A percentile compares a stretch with the other conserved stretches of the same genome.
Evolutionary conservation across 2,113 vertebrate genomes (phyloP).

Genomic region (Microcebus ravelobensis): DNA sequence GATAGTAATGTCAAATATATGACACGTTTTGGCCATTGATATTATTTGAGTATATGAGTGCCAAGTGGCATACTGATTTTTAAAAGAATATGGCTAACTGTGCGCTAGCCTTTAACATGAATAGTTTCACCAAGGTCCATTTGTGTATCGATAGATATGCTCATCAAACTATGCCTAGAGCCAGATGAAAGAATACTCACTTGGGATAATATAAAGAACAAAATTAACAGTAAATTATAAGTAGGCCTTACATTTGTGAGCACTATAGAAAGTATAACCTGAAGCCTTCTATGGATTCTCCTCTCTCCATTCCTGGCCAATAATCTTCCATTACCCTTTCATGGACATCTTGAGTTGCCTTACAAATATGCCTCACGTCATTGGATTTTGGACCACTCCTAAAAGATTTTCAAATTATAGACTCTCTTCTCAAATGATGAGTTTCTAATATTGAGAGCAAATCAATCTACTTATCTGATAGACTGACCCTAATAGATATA

Average conservation of each 20-base stretch:
- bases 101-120: not conserved
- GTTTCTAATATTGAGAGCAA: not conserved
- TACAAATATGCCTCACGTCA: not conserved
- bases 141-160: not conserved
- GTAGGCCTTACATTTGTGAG: not conserved
- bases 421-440: not conserved
- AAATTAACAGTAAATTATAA: not conserved
- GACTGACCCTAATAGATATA: not conserved
- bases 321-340: not conserved
- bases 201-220: not conserved
- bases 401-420: not conserved
- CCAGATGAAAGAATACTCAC: not conserved
- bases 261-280: not conserved
- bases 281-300: not conserved
- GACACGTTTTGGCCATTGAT: not conserved
- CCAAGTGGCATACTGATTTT: not conserved
- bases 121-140: not conserved
- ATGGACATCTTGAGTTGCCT: not conserved
- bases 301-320: not conserved
- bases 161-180: not conserved
- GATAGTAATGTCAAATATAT: not conserved
- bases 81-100: not conserved
- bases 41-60: not conserved
- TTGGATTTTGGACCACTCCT: not conserved
- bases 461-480: not conserved